Conservation (phyloP, 1,140 invertebrate genomes). For the Cotesia glomerata region DNA sequence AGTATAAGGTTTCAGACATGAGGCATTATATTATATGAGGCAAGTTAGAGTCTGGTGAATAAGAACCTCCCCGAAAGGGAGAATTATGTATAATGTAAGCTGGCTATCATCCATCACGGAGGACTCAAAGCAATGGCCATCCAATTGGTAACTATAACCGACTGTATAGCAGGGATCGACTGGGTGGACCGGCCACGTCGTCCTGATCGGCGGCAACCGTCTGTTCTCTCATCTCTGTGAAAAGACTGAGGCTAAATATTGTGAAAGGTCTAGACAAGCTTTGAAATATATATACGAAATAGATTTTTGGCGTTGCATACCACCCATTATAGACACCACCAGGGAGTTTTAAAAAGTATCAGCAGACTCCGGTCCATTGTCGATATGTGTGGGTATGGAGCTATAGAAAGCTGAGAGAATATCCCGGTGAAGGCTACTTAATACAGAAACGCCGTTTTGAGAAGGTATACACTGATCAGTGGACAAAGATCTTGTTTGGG, state of each 20-base stretch:
- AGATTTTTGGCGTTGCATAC: conserved; percentile 47
- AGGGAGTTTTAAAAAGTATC: no score
- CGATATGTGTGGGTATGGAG: no score
- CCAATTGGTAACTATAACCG: conserved; percentile 48
- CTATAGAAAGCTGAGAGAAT: no score
- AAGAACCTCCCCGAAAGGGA: conserved; percentile 41
- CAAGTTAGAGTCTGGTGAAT: conserved; percentile 9
- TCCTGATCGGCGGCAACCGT: conserved; percentile 17
- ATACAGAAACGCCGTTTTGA: background rate
- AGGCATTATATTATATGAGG: no score
- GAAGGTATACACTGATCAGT: background rate
- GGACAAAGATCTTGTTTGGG: conserved; percentile 15
- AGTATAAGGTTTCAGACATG: no score
- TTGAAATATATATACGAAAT: conserved; percentile 60
- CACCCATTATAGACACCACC: background rate
- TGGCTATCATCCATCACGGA: conserved; percentile 60
- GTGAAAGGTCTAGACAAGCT: conserved; percentile 65
- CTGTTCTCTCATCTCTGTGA: conserved; percentile 33
- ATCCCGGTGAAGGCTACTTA: no score
- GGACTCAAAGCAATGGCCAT: conserved; percentile 51
- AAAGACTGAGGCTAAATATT: conserved; percentile 62
- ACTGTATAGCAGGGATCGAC: no score
- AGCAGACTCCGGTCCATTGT: no score
- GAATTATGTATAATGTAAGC: conserved; percentile 38
- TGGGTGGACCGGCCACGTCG: conserved; percentile 31